Conservation (phyloP, 1,140 invertebrate species). For the Latrodectus geometricus region DNA sequence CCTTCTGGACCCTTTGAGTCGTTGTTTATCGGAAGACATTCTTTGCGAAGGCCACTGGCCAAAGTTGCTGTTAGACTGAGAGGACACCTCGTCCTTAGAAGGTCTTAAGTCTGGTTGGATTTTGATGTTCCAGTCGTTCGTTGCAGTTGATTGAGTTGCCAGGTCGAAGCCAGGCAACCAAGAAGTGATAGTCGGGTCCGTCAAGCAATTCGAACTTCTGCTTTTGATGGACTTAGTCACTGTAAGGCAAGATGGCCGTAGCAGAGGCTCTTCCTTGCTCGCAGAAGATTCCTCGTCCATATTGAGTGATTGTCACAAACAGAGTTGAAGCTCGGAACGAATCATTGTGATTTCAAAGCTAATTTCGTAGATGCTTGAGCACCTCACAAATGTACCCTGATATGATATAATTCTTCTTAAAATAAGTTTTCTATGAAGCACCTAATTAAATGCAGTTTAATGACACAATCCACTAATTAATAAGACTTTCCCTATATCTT, state of each 20-base stretch:
- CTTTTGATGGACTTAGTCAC: constrained; percentile 30
- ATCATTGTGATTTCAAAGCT: not conserved
- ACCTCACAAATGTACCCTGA: too few species aligned
- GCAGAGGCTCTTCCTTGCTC: constrained; percentile 5
- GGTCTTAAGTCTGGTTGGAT: not conserved
- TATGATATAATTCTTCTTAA: too few species aligned
- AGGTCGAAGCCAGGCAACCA: constrained; percentile 35
- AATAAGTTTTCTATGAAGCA: too few species aligned
- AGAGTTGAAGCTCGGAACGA: not conserved
- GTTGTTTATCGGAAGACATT: constrained; percentile 41
- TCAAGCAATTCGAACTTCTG: constrained; percentile 47
- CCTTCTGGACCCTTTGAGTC: constrained; percentile 34
- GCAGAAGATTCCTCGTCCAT: not conserved
- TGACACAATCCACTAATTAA: too few species aligned
- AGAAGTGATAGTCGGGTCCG: constrained; percentile 22
- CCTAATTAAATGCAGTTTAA: too few species aligned
- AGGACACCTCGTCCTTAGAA: constrained; percentile 10
- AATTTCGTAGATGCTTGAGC: not conserved
- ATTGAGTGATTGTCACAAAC: constrained; percentile 20
- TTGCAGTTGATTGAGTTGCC: constrained; percentile 6
- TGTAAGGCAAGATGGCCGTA: constrained; percentile 24
- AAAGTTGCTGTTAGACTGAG: constrained; percentile 50
- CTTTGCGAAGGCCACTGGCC: constrained; percentile 35
- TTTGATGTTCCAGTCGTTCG: constrained; percentile 42
- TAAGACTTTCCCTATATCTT: too few species aligned